Percentiles rank a stretch among this genome's conserved stretches.
Conservation (phyloP, 2,888 invertebrate genomes). For the Rhogogaster chlorosoma region DNA sequence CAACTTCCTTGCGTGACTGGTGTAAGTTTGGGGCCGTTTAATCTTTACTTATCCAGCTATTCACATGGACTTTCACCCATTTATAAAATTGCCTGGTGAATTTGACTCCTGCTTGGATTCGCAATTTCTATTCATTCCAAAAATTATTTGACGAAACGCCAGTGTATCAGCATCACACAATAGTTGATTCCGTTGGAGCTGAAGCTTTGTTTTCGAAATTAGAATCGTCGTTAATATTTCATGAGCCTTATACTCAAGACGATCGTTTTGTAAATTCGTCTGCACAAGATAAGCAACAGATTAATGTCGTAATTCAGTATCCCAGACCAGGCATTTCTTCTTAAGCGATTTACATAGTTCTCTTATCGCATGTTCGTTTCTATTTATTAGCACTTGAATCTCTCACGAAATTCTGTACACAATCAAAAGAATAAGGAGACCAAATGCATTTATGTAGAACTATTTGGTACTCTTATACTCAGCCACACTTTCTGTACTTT, state of each 20-base stretch:
- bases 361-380: no score
- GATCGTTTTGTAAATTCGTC: neutral
- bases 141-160: neutral
- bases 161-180: neutral
- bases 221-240: neutral
- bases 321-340: neutral
- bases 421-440: neutral
- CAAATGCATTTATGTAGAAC: neutral
- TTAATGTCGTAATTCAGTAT: neutral
- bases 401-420: neutral
- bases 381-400: no score
- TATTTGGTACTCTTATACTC: neutral
- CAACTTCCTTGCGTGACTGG: neutral
- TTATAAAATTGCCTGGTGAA: neutral
- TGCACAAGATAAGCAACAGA: neutral
- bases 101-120: neutral
- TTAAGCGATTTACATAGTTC: no score
- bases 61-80: neutral
- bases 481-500: neutral
- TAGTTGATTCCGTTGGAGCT: neutral
- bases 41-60: neutral
- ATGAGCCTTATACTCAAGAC: neutral
- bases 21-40: neutral
- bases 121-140: neutral
- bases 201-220: neutral